phyloP scores from a whole-genome alignment of 2,888 invertebrate species.

The Drosophila prolongata region DNA sequence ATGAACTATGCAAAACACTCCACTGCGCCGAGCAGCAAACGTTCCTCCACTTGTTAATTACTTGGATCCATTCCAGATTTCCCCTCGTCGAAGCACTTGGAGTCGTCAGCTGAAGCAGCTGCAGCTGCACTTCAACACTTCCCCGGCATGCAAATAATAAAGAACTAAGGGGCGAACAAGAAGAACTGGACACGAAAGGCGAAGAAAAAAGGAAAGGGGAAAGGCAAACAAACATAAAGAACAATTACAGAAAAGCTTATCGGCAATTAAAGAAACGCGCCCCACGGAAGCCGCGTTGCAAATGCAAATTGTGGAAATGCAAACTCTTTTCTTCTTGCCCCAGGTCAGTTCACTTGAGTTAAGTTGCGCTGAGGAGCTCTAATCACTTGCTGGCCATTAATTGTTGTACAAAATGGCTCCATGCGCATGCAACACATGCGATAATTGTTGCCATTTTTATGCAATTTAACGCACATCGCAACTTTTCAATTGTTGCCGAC shows the following conservation, averaged over 20 bases:
- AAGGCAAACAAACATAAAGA: constrained; percentile 59
- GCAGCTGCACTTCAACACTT: constrained; percentile 63
- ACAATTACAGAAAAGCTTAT: constrained; percentile 61
- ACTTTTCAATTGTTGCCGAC: constrained; percentile 69
- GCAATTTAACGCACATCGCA: constrained; percentile 70
- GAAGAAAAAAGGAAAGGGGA: constrained; percentile 1
- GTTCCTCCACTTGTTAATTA: constrained; percentile 31
- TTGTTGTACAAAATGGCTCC: constrained; percentile 51
- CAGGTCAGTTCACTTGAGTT: constrained; percentile 14
- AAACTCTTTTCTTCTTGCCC: constrained; percentile 39
- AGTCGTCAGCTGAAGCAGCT: constrained; percentile 33
- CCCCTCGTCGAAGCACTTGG: constrained; percentile 21
- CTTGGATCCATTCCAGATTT: constrained; percentile 44
- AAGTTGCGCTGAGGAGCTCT: constrained; percentile 26
- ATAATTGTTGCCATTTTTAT: constrained; percentile 76
- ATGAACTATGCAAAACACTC: constrained; percentile 39
- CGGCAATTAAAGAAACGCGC: constrained; percentile 65
- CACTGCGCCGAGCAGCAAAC: constrained; percentile 6
- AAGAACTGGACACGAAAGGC: constrained; percentile 1
- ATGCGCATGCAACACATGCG: constrained; percentile 34
- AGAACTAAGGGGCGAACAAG: constrained; percentile 18
- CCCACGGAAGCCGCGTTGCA: constrained; percentile 43
- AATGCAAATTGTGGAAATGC: constrained; percentile 45
- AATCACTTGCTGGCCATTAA: constrained; percentile 44
- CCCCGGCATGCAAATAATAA: constrained; percentile 34